Percentiles rank a stretch among this genome's conserved stretches.
These are phyloP conservation scores for Pachyuromys duprasi DNA, from an alignment of 2,797 vertebrate genomes.

Conservation along the genomic window DNA sequence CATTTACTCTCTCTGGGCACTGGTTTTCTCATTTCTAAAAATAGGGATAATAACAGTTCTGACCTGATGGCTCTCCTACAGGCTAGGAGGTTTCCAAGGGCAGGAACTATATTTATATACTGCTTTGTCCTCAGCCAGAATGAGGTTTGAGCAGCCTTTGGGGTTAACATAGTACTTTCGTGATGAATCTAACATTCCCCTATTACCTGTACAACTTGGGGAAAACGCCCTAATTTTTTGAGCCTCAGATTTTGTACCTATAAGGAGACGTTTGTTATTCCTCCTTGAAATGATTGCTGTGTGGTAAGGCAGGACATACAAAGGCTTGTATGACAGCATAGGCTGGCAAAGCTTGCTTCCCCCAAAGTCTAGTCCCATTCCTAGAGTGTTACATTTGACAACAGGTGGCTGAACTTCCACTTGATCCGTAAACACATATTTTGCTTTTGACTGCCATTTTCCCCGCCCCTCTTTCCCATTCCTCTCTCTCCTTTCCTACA, in stretches of 20 bases:
- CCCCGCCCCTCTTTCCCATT: background rate
- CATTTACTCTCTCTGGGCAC: constrained; percentile 37
- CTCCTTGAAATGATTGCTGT: background rate
- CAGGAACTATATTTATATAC: background rate
- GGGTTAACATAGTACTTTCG: background rate
- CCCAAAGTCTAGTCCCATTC: background rate
- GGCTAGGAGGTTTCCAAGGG: constrained; percentile 3
- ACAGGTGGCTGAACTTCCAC: background rate
- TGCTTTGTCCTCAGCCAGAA: background rate
- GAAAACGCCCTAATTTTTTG: constrained; percentile 2
- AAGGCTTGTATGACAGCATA: background rate
- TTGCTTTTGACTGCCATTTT: background rate
- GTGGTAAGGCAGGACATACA: background rate
- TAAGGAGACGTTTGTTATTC: background rate
- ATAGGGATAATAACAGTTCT: constrained; percentile 35
- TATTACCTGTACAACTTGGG: constrained; percentile 13
- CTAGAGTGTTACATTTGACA: background rate
- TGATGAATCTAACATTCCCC: background rate
- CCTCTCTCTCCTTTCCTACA: background rate
- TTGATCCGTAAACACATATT: background rate
- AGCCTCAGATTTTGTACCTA: background rate
- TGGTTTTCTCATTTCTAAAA: constrained; percentile 65
- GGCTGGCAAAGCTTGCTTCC: background rate
- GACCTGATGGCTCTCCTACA: constrained; percentile 38
- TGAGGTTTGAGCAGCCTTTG: background rate